These are phyloP conservation scores for Formica selysi DNA, from an alignment of 1,140 invertebrate genomes.

Conservation along the genomic window DNA sequence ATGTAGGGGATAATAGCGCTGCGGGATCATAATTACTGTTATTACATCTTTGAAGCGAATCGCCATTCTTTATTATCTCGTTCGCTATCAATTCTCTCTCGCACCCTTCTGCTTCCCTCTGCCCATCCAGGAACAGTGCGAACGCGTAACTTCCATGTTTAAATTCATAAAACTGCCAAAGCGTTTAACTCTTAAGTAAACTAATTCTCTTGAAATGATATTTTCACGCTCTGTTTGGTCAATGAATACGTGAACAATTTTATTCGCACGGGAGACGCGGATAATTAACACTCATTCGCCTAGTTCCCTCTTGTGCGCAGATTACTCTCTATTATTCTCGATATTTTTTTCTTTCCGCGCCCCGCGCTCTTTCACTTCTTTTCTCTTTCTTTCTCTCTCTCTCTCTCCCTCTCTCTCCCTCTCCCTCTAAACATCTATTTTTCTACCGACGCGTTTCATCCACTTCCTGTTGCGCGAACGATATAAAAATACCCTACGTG, in stretches of 20 bases:
- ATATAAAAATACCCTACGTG: slow-evolving; percentile 51
- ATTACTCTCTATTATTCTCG: slow-evolving; percentile 29
- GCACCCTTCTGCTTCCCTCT: neutral
- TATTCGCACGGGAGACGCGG: neutral
- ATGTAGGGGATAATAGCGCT: slow-evolving; percentile 44
- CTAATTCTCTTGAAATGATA: slow-evolving; percentile 34
- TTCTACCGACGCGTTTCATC: slow-evolving; percentile 27
- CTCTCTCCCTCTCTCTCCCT: neutral
- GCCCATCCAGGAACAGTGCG: neutral
- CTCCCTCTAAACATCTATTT: slow-evolving; percentile 17
- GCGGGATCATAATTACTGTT: slow-evolving; percentile 59
- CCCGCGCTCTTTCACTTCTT: neutral
- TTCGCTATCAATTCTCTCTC: slow-evolving; percentile 46
- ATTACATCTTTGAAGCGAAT: slow-evolving; percentile 56
- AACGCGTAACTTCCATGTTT: slow-evolving; percentile 32
- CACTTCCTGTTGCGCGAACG: slow-evolving; percentile 31
- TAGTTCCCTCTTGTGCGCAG: neutral
- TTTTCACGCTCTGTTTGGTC: slow-evolving; percentile 36
- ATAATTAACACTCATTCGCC: slow-evolving; percentile 46
- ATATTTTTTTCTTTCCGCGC: slow-evolving; percentile 38
- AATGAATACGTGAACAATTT: slow-evolving; percentile 26
- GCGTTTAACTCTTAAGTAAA: slow-evolving; percentile 50
- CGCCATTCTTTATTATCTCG: slow-evolving; percentile 56
- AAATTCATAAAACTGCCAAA: slow-evolving; percentile 36
- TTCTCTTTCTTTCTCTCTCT: neutral